These are phyloP conservation scores for Drosophila putrida DNA, from an alignment of 2,888 invertebrate genomes.

Conservation along the genomic window DNA sequence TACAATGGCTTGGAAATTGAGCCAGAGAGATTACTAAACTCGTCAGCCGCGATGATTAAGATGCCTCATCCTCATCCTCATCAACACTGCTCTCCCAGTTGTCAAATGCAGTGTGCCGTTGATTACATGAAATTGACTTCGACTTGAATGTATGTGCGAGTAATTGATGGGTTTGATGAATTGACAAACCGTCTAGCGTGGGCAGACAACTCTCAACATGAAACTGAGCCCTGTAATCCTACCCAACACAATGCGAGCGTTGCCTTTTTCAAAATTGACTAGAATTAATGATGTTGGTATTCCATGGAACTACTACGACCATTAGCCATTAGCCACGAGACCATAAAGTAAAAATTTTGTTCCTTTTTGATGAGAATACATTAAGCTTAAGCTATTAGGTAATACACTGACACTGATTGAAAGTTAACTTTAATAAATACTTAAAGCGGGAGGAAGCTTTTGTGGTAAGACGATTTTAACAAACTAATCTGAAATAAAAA, in stretches of 20 bases:
- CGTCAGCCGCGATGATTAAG: slow-evolving; percentile 55
- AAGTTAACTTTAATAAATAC: neutral
- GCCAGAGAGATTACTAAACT: slow-evolving; percentile 29
- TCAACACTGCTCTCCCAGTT: slow-evolving; percentile 23
- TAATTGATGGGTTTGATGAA: slow-evolving; percentile 66
- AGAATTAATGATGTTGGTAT: slow-evolving; percentile 65
- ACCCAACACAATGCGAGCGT: slow-evolving; percentile 51
- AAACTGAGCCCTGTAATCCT: slow-evolving; percentile 17
- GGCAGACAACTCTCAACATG: slow-evolving; percentile 6
- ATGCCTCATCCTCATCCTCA: slow-evolving; percentile 26
- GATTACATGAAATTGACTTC: slow-evolving; percentile 72
- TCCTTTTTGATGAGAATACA: slow-evolving; percentile 4
- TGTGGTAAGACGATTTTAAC: neutral
- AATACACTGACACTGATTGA: slow-evolving; percentile 13
- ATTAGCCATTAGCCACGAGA: slow-evolving; percentile 8
- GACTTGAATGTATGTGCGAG: slow-evolving; percentile 29
- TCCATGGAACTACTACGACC: slow-evolving; percentile 16
- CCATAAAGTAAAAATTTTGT: neutral
- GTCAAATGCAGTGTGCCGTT: slow-evolving; percentile 39
- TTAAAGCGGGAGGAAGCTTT: neutral
- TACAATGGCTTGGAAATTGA: slow-evolving; percentile 49
- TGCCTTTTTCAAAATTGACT: slow-evolving; percentile 60
- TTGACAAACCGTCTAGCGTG: slow-evolving; percentile 22
- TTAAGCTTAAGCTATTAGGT: neutral
- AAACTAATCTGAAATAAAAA: too few relatives aligned